Percentiles rank a stretch among this genome's conserved stretches.
phyloP scores from a whole-genome alignment of 2,797 vertebrate genomes.

The Manis pentadactyla region DNA sequence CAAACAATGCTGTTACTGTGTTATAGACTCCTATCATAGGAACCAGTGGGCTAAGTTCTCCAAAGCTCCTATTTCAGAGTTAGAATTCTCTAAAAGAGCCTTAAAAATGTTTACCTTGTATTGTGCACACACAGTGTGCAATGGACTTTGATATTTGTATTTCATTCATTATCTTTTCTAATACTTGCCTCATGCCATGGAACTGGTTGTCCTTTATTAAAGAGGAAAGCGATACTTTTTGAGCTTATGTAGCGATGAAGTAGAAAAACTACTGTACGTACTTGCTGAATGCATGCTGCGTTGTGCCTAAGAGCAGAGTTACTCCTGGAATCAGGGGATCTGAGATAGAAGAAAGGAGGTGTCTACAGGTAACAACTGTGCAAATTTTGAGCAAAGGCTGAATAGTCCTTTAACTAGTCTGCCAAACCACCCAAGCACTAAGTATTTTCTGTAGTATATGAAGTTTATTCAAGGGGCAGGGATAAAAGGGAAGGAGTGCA shows the following conservation, averaged over 20 bases:
- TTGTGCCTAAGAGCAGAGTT: not conserved
- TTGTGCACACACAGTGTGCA: accelerated
- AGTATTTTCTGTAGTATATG: not conserved
- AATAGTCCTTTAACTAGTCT: not conserved
- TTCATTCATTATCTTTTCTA: not conserved
- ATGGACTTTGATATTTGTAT: not conserved
- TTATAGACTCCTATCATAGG: too few relatives aligned
- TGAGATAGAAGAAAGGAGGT: too few relatives aligned
- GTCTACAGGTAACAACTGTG: accelerated
- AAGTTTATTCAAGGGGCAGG: not conserved
- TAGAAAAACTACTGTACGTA: not conserved
- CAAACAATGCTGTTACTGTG: not conserved
- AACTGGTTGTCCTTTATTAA: not conserved
- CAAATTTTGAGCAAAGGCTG: not conserved
- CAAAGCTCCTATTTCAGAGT: not conserved
- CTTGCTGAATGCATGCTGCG: not conserved
- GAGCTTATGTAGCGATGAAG: not conserved
- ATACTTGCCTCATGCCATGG: accelerated
- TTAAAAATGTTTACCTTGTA: not conserved
- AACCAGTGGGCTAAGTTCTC: not conserved
- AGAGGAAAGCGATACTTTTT: not conserved
- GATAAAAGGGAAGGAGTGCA: not conserved
- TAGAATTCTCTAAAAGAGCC: not conserved
- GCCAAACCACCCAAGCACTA: not conserved
- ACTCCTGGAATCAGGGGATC: not conserved